phyloP scores from a whole-genome alignment of 1,140 invertebrate genomes.

The Cydia pomonella region DNA sequence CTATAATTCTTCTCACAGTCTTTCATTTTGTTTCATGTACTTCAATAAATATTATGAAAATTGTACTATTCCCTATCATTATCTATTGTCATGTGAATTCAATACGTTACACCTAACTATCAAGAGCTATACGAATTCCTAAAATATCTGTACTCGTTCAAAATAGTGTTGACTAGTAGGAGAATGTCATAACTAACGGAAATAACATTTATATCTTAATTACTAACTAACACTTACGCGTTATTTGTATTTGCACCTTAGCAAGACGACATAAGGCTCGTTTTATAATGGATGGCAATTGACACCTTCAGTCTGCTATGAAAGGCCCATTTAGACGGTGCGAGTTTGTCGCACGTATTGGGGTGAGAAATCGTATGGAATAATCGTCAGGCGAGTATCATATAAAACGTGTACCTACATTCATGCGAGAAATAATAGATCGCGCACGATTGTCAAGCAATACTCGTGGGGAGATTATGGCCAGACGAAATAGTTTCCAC shows the following conservation, averaged over 20 bases:
- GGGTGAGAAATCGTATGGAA: too few species aligned
- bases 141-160: slow-evolving; percentile 37
- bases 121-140: neutral
- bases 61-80: slow-evolving; percentile 32
- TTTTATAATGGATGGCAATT: slow-evolving; percentile 11
- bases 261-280: slow-evolving; percentile 28
- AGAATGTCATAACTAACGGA: slow-evolving; percentile 35
- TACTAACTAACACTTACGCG: slow-evolving; percentile 32
- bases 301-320: slow-evolving; percentile 40
- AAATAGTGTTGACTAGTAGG: slow-evolving; percentile 43
- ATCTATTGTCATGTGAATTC: slow-evolving; percentile 39
- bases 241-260: slow-evolving; percentile 36
- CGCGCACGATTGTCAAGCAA: too few species aligned
- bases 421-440: too few species aligned
- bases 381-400: too few species aligned
- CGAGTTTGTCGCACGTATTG: too few species aligned
- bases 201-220: slow-evolving; percentile 37
- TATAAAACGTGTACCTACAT: too few species aligned
- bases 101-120: slow-evolving; percentile 31
- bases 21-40: slow-evolving; percentile 11
- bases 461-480: too few species aligned
- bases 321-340: too few species aligned
- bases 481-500: too few species aligned
- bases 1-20: neutral
- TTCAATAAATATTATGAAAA: slow-evolving; percentile 30